Percentiles rank a stretch among this genome's conserved stretches.
phyloP scores from a whole-genome alignment of 1,140 invertebrate species.

The Monochamus saltuarius region DNA sequence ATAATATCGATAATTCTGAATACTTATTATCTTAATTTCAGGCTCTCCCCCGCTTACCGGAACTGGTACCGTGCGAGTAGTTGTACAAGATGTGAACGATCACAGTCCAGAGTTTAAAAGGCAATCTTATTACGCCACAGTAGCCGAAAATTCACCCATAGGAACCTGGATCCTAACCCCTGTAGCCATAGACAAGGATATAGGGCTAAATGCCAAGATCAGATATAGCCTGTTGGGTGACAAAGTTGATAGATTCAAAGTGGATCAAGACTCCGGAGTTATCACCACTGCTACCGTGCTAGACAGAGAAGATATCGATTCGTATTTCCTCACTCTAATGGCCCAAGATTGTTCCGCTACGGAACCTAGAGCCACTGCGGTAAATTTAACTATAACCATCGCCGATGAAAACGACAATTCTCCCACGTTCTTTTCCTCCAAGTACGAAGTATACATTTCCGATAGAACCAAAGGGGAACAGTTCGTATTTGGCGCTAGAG shows the following conservation, averaged over 20 bases:
- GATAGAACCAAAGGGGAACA: constrained; percentile 72
- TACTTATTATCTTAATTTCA: constrained; percentile 54
- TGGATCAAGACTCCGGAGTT: constrained; percentile 72
- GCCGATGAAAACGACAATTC: constrained; percentile 86
- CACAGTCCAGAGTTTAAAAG: constrained; percentile 83
- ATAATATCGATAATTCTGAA: too few species aligned
- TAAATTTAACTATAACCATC: constrained; percentile 78
- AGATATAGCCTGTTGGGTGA: constrained; percentile 81
- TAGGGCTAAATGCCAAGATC: constrained; percentile 81
- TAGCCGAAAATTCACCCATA: constrained; percentile 74
- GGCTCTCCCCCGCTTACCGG: constrained; percentile 87
- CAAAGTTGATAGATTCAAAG: constrained; percentile 70
- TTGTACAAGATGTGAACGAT: constrained; percentile 93
- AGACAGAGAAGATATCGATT: constrained; percentile 75
- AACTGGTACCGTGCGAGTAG: constrained; percentile 80
- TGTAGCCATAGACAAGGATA: constrained; percentile 76
- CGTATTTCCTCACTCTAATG: constrained; percentile 79
- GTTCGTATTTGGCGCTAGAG: constrained; percentile 87
- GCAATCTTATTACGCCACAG: constrained; percentile 72
- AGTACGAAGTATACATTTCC: constrained; percentile 76
- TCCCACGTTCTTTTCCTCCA: constrained; percentile 71
- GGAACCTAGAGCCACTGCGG: constrained; percentile 72
- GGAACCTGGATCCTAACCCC: constrained; percentile 73
- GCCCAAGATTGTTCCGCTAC: constrained; percentile 85
- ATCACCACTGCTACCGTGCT: constrained; percentile 70